phyloP scores from a whole-genome alignment of 2,888 invertebrate species.

The Apotomis turbidana region DNA sequence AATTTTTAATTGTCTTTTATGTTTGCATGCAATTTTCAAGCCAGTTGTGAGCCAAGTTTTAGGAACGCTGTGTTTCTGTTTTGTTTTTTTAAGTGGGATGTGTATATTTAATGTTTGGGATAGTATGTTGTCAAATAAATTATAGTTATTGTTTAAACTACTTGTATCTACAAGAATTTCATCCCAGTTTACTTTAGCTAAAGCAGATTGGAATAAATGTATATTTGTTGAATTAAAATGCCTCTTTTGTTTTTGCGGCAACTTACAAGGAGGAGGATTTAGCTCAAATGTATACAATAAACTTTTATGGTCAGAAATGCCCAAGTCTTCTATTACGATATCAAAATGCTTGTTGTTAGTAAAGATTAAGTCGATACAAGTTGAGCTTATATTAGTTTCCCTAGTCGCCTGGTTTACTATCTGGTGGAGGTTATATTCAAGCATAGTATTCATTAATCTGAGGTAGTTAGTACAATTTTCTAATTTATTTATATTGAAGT shows the following conservation, averaged over 20 bases:
- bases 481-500: slow-evolving; percentile 29
- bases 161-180: background rate
- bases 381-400: background rate
- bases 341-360: background rate
- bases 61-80: background rate
- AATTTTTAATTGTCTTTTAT: background rate
- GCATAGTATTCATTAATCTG: background rate
- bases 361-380: slow-evolving; percentile 5
- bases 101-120: background rate
- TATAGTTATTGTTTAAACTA: slow-evolving; percentile 1
- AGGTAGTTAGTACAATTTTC: slow-evolving; percentile 15
- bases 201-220: background rate
- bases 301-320: slow-evolving; percentile 6
- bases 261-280: background rate
- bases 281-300: background rate
- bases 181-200: background rate
- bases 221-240: background rate
- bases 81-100: background rate
- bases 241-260: background rate
- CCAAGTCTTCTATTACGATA: background rate
- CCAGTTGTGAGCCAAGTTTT: slow-evolving; percentile 6
- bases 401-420: background rate
- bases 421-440: slow-evolving; percentile 1
- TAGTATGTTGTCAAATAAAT: background rate
- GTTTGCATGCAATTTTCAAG: background rate